A percentile compares a stretch with the other conserved stretches of the same genome.
Evolutionary conservation across 1,140 invertebrate genomes (phyloP).

Genomic region (Brachionus manjavacas): DNA sequence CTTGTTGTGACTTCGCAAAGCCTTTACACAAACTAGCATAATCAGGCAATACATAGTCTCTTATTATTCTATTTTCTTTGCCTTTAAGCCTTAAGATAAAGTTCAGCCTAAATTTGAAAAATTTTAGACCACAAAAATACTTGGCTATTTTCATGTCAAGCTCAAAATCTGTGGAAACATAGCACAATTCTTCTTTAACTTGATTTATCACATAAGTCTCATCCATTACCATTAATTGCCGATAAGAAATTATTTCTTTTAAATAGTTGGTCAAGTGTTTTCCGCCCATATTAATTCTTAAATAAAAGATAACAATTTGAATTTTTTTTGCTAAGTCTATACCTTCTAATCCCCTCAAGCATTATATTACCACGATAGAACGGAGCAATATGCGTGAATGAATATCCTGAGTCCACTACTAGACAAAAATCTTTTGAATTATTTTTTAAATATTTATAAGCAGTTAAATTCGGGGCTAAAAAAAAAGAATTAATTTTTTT

Average conservation of each 20-base stretch:
- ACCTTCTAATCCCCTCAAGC: constrained; percentile 59
- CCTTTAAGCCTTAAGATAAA: background rate
- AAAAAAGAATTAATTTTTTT: background rate
- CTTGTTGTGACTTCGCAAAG: constrained; percentile 64
- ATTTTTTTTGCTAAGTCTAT: background rate
- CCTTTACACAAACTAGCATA: constrained; percentile 79
- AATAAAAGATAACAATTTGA: background rate
- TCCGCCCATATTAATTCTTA: constrained; percentile 84
- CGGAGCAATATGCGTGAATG: constrained; percentile 88
- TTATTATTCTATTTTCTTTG: constrained; percentile 65
- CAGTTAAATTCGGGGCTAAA: background rate
- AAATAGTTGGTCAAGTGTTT: constrained; percentile 95
- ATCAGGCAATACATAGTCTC: constrained; percentile 92
- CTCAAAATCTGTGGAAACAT: constrained; percentile 79
- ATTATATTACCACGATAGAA: constrained; percentile 83
- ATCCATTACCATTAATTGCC: constrained; percentile 95
- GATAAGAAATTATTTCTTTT: constrained; percentile 92
- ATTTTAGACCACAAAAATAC: constrained; percentile 49
- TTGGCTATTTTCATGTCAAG: constrained; percentile 73
- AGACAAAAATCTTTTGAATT: constrained; percentile 35
- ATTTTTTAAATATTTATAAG: constrained; percentile 24
- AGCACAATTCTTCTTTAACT: constrained; percentile 94
- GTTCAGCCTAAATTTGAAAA: background rate
- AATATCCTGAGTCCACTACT: constrained; percentile 87
- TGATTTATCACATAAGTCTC: constrained; percentile 98